A percentile compares a stretch with the other conserved stretches of the same genome.
These are phyloP conservation scores for Colletes latitarsis DNA, from an alignment of 1,140 invertebrate genomes.

Conservation along the genomic window DNA sequence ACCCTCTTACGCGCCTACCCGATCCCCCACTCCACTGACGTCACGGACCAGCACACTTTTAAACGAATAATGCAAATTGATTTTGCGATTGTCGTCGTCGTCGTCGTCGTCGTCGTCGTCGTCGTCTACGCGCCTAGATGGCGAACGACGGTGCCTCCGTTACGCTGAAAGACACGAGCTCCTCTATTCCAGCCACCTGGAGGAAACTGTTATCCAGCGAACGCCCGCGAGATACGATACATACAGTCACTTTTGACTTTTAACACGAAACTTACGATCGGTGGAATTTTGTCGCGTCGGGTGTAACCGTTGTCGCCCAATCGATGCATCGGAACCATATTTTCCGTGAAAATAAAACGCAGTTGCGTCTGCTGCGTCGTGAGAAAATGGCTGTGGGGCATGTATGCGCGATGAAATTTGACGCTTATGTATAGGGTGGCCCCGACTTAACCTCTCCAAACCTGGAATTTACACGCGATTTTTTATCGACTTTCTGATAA, in stretches of 20 bases:
- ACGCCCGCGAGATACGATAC: not conserved
- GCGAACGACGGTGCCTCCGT: conserved; percentile 11
- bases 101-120: conserved; percentile 57
- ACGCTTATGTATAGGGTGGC: too few species aligned
- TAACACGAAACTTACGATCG: too few species aligned
- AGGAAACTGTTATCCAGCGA: not conserved
- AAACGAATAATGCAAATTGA: conserved; percentile 74
- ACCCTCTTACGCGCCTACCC: conserved; percentile 60
- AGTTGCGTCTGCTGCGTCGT: too few species aligned
- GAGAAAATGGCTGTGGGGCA: too few species aligned
- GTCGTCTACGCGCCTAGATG: conserved; percentile 38
- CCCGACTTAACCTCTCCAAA: too few species aligned
- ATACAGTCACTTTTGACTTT: not conserved
- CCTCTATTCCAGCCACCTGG: conserved; percentile 18
- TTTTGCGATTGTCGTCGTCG: conserved; percentile 68
- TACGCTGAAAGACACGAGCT: conserved; percentile 9
- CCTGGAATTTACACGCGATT: too few species aligned
- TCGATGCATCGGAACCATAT: too few species aligned
- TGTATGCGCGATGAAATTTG: too few species aligned
- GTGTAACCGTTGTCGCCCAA: too few species aligned
- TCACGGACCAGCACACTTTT: conserved; percentile 69
- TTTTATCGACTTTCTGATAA: too few species aligned
- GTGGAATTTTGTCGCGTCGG: too few species aligned
- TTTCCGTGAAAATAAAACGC: too few species aligned
- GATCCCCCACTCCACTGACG: conserved; percentile 53